Percentiles rank a stretch among this genome's conserved stretches.
Evolutionary conservation across 2,888 invertebrate species (phyloP).

Genomic region (Brachyopa scutellaris): DNA sequence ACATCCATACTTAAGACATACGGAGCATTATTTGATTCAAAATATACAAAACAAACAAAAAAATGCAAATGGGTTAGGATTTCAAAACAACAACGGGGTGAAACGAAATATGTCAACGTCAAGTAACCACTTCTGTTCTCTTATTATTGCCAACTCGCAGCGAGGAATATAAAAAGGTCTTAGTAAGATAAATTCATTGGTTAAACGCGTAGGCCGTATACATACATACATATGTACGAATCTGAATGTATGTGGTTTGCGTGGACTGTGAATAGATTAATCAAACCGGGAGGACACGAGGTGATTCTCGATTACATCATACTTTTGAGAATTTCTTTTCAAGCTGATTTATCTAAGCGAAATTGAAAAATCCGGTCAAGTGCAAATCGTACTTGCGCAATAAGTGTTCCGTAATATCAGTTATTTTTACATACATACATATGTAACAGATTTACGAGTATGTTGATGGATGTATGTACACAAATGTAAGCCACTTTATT

Average conservation of each 20-base stretch:
- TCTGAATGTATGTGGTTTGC: constrained; percentile 28
- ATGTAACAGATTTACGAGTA: too few relatives aligned
- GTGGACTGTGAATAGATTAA: constrained; percentile 35
- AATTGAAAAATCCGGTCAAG: too few relatives aligned
- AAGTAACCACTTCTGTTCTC: constrained; percentile 18
- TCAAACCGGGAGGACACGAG: constrained; percentile 6
- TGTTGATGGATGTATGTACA: too few relatives aligned
- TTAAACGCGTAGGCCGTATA: constrained; percentile 21
- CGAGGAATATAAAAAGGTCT: constrained; percentile 5
- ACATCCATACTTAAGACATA: too few relatives aligned
- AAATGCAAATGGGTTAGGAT: constrained; percentile 19
- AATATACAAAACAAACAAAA: not conserved
- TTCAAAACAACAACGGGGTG: constrained; percentile 1
- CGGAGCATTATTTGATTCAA: constrained; percentile 28
- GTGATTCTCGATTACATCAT: constrained; percentile 27
- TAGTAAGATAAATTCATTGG: constrained; percentile 22
- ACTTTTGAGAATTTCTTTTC: not conserved
- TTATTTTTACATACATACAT: too few relatives aligned
- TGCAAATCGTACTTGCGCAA: too few relatives aligned
- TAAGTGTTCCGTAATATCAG: too few relatives aligned
- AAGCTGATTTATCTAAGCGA: too few relatives aligned
- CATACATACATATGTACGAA: too few relatives aligned
- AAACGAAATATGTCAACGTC: constrained; percentile 52
- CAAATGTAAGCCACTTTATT: too few relatives aligned
- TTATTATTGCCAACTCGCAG: constrained; percentile 18